phyloP scores from a whole-genome alignment of 2,797 vertebrate species.

The Odontamblyopus rebecca region DNA sequence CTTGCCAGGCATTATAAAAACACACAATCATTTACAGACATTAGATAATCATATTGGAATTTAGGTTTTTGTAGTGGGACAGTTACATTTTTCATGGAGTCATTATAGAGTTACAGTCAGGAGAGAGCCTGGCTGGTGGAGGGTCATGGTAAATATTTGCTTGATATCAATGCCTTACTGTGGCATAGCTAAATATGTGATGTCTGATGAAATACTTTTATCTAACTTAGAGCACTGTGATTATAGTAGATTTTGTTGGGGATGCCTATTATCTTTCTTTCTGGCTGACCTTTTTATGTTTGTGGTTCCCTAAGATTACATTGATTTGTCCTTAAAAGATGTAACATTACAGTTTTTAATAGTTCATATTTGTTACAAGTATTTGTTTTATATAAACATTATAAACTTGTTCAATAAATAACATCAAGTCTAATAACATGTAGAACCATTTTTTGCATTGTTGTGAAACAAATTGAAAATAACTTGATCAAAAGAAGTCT shows the following conservation, averaged over 20 bases:
- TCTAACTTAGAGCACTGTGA: conserved; percentile 70
- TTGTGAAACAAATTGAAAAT: background rate
- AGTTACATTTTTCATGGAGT: conserved; percentile 43
- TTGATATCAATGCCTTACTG: conserved; percentile 39
- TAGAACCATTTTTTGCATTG: too few relatives aligned
- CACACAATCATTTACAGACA: conserved; percentile 55
- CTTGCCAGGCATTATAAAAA: conserved; percentile 59
- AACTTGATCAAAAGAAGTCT: background rate
- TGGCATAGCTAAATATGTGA: conserved; percentile 32
- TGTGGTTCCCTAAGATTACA: conserved; percentile 18
- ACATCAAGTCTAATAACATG: too few relatives aligned
- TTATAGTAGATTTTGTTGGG: conserved; percentile 24
- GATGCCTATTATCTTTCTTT: conserved; percentile 38
- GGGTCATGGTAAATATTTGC: conserved; percentile 36
- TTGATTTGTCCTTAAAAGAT: conserved; percentile 29
- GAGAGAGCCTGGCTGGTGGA: conserved; percentile 34
- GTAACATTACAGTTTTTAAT: conserved; percentile 12
- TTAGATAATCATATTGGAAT: conserved; percentile 73
- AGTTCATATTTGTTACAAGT: background rate
- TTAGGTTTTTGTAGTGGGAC: conserved; percentile 49
- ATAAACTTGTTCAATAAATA: background rate
- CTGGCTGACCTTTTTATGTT: conserved; percentile 24
- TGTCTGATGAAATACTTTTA: conserved; percentile 65
- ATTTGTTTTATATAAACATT: background rate
- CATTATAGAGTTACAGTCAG: conserved; percentile 49